Conservation (phyloP, 2,113 vertebrate species). For the Cacatua alba region DNA sequence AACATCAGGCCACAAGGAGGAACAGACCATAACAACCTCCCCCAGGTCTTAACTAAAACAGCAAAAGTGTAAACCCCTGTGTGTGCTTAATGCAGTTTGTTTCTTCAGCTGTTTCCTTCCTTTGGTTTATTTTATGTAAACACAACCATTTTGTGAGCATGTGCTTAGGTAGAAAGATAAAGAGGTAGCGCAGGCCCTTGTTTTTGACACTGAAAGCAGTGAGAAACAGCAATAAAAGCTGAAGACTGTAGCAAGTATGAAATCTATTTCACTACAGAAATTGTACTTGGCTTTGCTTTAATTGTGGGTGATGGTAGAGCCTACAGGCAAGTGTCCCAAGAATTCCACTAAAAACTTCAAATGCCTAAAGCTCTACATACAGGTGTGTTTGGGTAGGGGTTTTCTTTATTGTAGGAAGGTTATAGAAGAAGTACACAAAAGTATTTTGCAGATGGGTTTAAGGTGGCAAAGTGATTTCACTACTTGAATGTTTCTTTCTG, state of each 20-base stretch:
- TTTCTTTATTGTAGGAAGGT: background rate
- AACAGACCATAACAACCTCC: background rate
- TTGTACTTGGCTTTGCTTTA: background rate
- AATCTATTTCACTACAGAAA: background rate
- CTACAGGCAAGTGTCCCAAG: background rate
- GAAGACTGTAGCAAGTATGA: background rate
- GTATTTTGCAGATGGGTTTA: background rate
- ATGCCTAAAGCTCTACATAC: background rate
- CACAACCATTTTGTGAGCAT: background rate
- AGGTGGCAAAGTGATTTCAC: background rate
- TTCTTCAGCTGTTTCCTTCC: background rate
- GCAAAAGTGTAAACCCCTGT: background rate
- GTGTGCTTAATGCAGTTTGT: background rate
- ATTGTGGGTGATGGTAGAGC: background rate
- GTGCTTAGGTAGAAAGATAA: background rate
- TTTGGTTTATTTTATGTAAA: constrained; percentile 7
- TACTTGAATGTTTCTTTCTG: background rate
- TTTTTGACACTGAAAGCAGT: background rate
- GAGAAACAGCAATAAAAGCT: background rate
- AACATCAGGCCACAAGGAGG: background rate
- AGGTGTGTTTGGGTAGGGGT: background rate
- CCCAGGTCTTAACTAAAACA: background rate
- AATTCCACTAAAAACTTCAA: background rate
- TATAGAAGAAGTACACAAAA: background rate
- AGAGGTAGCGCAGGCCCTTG: background rate